Evolutionary conservation across 2,797 vertebrate genomes (phyloP), one percentile per base, ranked within the genome.

Genomic region (Borostomias antarcticus): DNA sequence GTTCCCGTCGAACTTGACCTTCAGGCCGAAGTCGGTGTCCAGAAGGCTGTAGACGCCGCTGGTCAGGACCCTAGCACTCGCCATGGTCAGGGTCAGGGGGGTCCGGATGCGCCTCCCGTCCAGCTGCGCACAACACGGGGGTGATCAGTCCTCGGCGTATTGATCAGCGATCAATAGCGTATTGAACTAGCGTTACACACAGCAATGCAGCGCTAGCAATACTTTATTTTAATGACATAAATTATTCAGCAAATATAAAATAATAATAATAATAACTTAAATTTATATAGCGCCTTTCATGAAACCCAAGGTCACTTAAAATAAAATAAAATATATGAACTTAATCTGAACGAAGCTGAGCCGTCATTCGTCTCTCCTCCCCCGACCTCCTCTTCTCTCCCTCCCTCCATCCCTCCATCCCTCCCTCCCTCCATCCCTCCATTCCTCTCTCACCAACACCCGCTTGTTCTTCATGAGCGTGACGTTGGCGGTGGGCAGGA

Each of bases 1-100:
- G 60, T 93, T 77, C 43, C 95, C 95, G 1, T 96, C 95, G 58
- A 93, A 97, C 86, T 94, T 95, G 63, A 96, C 94, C 74, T 81
- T 88, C 58, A 94, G 78, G 58, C 94, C 95, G 56, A 96, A 97
- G 82, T 89, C 89, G 2, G 93, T 95, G 84, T 94, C 90, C 73
- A 97, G 66, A 25, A 95, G 85, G 25, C 60, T 89, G 84, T 93
- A 96, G 43, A 86, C 80, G 32, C 96, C 95, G 19, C 94, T 92
- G 3, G 72, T 91, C 62, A 91, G 86, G 61, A 96, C 89, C 45
- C 88, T 82, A 11, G 94, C 64, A 0, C 92, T 88, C 0, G 17
- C 83, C 13, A 50, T 10, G 0, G 62, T 76, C 5, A 88, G 75
- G 58, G 89, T 70, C 61, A 93, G 61, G 1, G 95, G 96, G 0